Percentiles rank a stretch among this genome's conserved stretches.
Evolutionary conservation across 2,113 vertebrate genomes (phyloP).

Genomic region (Ornithorhynchus anatinus): DNA sequence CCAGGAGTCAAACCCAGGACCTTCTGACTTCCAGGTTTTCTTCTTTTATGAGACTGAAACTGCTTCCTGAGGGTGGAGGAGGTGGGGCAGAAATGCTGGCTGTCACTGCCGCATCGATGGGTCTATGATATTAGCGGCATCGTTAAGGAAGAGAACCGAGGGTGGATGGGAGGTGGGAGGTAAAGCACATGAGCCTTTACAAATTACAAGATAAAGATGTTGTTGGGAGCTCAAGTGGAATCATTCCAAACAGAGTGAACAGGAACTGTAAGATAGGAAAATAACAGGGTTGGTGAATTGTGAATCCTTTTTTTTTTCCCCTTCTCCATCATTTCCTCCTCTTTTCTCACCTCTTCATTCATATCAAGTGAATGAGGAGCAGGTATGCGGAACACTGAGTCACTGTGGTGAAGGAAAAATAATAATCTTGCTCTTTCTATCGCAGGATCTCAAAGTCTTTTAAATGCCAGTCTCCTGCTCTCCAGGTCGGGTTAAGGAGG

Average conservation of each 20-base stretch:
- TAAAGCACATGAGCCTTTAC: not conserved
- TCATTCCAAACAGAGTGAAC: not conserved
- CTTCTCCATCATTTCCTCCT: not conserved
- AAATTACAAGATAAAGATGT: not conserved
- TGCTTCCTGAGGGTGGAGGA: not conserved
- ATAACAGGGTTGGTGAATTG: constrained; percentile 3
- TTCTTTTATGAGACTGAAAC: too few relatives aligned
- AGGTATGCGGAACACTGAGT: not conserved
- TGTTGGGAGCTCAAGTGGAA: not conserved
- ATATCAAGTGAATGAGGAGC: not conserved
- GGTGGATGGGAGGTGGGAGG: not conserved
- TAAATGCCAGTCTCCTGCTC: too few relatives aligned
- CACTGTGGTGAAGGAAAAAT: not conserved
- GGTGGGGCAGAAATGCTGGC: not conserved
- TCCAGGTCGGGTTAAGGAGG: too few relatives aligned
- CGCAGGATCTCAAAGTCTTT: not conserved
- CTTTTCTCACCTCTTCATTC: not conserved
- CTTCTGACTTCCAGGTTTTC: too few relatives aligned
- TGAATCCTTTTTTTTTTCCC: not conserved
- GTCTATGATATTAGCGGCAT: not conserved
- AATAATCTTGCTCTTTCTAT: not conserved
- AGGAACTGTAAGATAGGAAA: not conserved
- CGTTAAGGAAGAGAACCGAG: not conserved
- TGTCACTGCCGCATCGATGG: not conserved
- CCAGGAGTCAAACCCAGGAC: too few relatives aligned